phyloP scores from a whole-genome alignment of 2,797 vertebrate species.

The Cirrhinus mrigala region DNA sequence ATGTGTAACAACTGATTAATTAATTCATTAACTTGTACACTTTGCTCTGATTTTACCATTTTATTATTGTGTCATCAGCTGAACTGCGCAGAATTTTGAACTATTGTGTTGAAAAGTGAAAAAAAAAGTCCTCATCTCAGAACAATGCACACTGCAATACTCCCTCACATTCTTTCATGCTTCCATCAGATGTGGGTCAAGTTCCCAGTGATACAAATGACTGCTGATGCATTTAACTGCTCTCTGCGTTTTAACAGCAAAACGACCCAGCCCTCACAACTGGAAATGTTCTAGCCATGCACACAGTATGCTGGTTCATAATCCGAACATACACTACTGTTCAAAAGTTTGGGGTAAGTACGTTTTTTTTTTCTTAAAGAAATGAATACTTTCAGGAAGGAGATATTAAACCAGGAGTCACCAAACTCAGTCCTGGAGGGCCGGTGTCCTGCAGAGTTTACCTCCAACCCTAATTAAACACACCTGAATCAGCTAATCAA shows the following conservation, averaged over 20 bases:
- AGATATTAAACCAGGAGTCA: neutral
- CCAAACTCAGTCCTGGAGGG: too few relatives aligned
- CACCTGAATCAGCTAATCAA: too few relatives aligned
- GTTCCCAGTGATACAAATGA: slow-evolving; percentile 44
- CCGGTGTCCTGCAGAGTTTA: too few relatives aligned
- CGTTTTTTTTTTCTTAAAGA: neutral
- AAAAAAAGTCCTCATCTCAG: slow-evolving; percentile 30
- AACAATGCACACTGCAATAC: slow-evolving; percentile 38
- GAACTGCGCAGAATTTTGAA: neutral
- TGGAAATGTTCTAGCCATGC: neutral
- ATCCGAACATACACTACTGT: neutral
- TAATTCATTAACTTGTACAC: slow-evolving; percentile 1
- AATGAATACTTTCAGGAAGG: neutral
- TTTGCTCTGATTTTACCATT: slow-evolving; percentile 5
- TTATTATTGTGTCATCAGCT: neutral
- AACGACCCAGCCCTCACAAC: neutral
- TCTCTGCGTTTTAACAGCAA: slow-evolving; percentile 9
- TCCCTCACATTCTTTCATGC: slow-evolving; percentile 34
- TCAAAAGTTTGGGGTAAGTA: neutral
- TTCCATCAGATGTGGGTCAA: slow-evolving; percentile 50
- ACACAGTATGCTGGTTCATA: slow-evolving; percentile 11
- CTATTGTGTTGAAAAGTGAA: slow-evolving; percentile 7
- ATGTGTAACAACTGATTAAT: slow-evolving; percentile 13
- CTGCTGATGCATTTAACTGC: slow-evolving; percentile 35
- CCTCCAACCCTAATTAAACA: too few relatives aligned